Evolutionary conservation across 2,113 vertebrate genomes (phyloP).

Genomic region (Seriola rivoliana): DNA sequence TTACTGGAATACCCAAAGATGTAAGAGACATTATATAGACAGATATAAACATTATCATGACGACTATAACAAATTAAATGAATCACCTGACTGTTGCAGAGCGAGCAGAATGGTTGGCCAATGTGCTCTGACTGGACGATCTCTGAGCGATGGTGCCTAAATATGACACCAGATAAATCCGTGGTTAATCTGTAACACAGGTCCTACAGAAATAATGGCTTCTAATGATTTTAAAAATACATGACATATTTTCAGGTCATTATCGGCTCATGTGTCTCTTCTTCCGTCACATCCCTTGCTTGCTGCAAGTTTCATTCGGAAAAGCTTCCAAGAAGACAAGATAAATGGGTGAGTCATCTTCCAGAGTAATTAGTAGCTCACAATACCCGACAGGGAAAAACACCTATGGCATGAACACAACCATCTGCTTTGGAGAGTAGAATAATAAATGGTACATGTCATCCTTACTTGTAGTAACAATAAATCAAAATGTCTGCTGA

Average conservation of each 20-base stretch:
- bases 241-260: conserved; percentile 16
- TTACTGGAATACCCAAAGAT: background rate
- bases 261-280: conserved; percentile 17
- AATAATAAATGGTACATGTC: background rate
- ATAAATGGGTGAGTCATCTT: conserved; percentile 31
- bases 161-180: conserved; percentile 25
- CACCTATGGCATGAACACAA: background rate
- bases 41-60: background rate
- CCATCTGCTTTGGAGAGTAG: background rate
- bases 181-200: conserved; percentile 2
- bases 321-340: conserved; percentile 28
- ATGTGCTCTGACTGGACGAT: conserved; percentile 70
- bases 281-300: background rate
- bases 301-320: conserved; percentile 11
- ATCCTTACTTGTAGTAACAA: background rate
- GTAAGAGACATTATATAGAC: background rate
- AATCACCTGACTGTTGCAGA: conserved; percentile 85
- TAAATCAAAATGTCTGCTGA: background rate
- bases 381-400: conserved; percentile 1
- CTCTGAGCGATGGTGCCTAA: conserved; percentile 82
- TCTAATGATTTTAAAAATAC: conserved; percentile 5
- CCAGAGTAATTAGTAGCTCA: conserved; percentile 14
- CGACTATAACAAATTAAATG: background rate
- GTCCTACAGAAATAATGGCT: background rate
- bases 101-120: conserved; percentile 60